Conservation (phyloP, 2,113 vertebrate species). For the Acinonyx jubatus region DNA sequence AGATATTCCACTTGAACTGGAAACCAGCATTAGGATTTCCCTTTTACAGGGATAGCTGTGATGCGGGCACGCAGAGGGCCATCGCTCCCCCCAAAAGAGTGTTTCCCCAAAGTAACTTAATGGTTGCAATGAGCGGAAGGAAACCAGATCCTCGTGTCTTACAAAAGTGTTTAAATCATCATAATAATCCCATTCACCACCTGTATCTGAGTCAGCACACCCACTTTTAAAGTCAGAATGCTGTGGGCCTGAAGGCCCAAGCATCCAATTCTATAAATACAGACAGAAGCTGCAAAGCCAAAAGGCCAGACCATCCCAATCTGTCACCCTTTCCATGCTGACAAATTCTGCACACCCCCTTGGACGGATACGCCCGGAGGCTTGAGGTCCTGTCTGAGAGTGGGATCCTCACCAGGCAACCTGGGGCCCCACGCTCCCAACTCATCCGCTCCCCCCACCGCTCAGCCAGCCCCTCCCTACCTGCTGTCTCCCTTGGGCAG, state of each 20-base stretch:
- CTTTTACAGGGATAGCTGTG: not conserved
- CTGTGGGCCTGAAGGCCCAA: not conserved
- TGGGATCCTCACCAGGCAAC: not conserved
- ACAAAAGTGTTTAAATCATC: not conserved
- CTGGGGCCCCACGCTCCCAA: not conserved
- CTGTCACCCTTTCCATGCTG: not conserved
- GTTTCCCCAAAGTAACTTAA: not conserved
- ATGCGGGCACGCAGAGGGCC: not conserved
- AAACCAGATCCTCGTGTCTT: not conserved
- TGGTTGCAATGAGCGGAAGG: not conserved
- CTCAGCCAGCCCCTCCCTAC: not conserved
- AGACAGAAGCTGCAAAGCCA: constrained; percentile 28
- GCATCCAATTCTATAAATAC: not conserved
- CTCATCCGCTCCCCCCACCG: fast-evolving
- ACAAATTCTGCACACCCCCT: constrained; percentile 54
- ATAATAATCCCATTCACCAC: not conserved
- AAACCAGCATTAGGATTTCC: fast-evolving
- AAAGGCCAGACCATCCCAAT: constrained; percentile 37
- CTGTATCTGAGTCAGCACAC: not conserved
- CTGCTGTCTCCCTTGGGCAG: constrained; percentile 64
- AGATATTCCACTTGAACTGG: not conserved
- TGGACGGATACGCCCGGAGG: not conserved
- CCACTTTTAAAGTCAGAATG: not conserved
- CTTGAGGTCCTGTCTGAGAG: constrained; percentile 52
- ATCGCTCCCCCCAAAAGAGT: fast-evolving